Conservation (phyloP, 2,797 vertebrate species). For the Caiman crocodilus region DNA sequence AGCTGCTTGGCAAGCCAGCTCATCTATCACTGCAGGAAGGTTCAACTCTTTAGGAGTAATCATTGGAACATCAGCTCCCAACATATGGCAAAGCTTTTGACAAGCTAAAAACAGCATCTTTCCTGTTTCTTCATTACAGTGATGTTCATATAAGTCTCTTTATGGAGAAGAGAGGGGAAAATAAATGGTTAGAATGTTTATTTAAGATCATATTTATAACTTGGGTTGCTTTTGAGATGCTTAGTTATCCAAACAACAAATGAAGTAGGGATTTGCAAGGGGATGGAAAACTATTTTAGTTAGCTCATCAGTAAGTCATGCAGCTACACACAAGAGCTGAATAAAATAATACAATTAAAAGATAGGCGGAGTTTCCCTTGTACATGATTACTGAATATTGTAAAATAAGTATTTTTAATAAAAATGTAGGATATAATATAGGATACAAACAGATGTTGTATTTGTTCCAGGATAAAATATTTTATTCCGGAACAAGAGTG, state of each 20-base stretch:
- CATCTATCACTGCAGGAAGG: constrained; percentile 88
- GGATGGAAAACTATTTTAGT: neutral
- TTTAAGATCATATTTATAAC: neutral
- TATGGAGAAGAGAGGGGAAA: neutral
- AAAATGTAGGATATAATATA: neutral
- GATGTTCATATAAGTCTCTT: constrained; percentile 82
- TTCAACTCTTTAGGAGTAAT: constrained; percentile 84
- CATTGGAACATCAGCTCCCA: constrained; percentile 89
- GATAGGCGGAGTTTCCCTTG: neutral
- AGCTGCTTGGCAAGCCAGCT: constrained; percentile 90
- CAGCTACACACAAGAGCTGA: neutral
- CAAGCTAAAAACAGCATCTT: constrained; percentile 88
- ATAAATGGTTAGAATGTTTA: neutral
- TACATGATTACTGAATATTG: neutral
- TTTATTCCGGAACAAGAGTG: too few species aligned
- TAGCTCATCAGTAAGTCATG: neutral
- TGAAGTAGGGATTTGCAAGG: neutral
- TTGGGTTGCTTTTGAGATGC: neutral
- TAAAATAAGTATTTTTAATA: accelerated
- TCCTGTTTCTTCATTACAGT: constrained; percentile 85
- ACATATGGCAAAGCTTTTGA: constrained; percentile 91
- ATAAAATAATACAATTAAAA: neutral
- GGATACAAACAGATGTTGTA: too few species aligned
- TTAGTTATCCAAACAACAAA: neutral
- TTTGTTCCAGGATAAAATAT: too few species aligned